Conservation (phyloP, 2,113 vertebrate genomes). For the Peromyscus maniculatus region DNA sequence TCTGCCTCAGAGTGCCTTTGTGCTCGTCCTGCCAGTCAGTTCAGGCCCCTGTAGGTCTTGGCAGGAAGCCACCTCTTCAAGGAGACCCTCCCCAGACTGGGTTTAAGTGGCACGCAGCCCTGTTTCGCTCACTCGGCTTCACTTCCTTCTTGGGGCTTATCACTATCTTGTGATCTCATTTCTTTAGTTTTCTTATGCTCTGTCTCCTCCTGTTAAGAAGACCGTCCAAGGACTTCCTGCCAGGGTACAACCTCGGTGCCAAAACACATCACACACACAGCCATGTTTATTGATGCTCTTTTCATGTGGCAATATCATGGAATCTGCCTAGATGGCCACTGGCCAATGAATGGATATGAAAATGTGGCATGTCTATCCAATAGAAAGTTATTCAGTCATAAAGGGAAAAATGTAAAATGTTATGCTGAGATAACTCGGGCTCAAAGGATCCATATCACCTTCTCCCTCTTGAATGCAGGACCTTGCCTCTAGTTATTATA, state of each 20-base stretch:
- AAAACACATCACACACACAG: not conserved
- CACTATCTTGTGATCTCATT: not conserved
- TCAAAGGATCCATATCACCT: not conserved
- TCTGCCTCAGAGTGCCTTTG: not conserved
- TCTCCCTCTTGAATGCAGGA: too few species aligned
- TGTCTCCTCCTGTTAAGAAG: slow-evolving; percentile 9
- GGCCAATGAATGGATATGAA: not conserved
- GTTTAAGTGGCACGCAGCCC: not conserved
- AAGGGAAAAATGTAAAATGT: not conserved
- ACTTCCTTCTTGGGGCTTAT: not conserved
- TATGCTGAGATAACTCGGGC: not conserved
- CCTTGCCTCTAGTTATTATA: not conserved
- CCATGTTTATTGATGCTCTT: not conserved
- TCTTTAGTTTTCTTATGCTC: not conserved
- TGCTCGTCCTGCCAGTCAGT: not conserved
- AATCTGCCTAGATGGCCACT: not conserved
- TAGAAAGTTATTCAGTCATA: not conserved
- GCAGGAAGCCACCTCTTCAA: not conserved
- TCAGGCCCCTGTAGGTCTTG: not conserved
- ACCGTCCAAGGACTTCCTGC: not conserved
- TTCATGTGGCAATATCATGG: not conserved
- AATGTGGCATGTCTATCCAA: not conserved
- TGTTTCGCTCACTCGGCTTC: not conserved
- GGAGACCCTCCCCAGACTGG: not conserved
- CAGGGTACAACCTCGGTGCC: not conserved